Base-by-base conservation (phyloP, 2,113 vertebrate genomes). In the Strigops habroptila region DNA sequence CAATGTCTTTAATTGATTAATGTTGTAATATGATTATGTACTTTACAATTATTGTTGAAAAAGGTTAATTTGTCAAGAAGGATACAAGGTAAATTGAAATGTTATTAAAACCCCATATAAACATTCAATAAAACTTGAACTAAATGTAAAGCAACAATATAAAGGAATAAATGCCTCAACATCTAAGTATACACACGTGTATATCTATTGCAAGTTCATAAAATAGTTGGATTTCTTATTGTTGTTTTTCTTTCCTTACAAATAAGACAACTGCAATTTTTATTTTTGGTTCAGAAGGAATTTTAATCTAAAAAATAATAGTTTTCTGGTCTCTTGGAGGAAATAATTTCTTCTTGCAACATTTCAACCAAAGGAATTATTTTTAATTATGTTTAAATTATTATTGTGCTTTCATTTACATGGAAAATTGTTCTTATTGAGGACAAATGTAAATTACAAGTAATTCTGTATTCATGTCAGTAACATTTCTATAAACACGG, bases 1-100 rank as follows among this genome's bases (percentile, higher is more conserved):
- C 97, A 97, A 97, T 95, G 95, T 59, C 59, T 95, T 96, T 90
- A 97, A 96, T 98, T 98, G 97, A 96, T 96, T 88, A 94, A 96
- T 76, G 63, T 35, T 77, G 35, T 92, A 91, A 94, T 95, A 46
- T 77, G 91, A 97, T 98, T 97, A 95, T 91, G 68, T 88, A 93
- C 95, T 96, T 96, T 96, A 89, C 57, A 93, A 75, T 92, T 83
- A 68, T 82, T 92, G 83, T 46, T 93, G 82, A 8, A 87, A 95
- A 93, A 96, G 91, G 93, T 95, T 94, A 96, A 93, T 94, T 96
- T 95, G 91, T 96, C 91, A 84, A 93, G 94, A 94, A 97, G 96
- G 74, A 46, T 51, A 93, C 94, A 82, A 85, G 64, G 87, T 95
- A 97, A 97, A 97, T 86, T 97, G 90, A 96, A 96, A 95, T 71